A percentile compares a stretch with the other conserved stretches of the same genome.
phyloP scores from a whole-genome alignment of 2,797 vertebrate species.

The Fringilla coelebs region DNA sequence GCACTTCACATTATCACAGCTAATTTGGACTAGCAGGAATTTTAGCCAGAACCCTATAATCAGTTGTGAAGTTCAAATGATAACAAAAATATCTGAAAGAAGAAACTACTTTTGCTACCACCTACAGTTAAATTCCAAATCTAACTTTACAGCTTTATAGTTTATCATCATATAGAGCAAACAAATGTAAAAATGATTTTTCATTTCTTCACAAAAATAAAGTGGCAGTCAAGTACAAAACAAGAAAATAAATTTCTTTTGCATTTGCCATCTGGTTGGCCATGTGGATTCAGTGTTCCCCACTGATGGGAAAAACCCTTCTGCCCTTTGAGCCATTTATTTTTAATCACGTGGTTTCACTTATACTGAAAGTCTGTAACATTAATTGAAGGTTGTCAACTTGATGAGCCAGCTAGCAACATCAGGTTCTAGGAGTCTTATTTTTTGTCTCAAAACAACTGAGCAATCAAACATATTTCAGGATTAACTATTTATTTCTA shows the following conservation, averaged over 20 bases:
- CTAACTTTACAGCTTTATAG: background rate
- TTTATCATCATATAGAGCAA: background rate
- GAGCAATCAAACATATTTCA: background rate
- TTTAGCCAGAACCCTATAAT: conserved; percentile 60
- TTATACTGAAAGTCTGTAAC: background rate
- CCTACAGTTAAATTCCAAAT: conserved; percentile 52
- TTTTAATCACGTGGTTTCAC: conserved; percentile 43
- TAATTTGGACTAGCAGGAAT: conserved; percentile 58
- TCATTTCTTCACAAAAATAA: background rate
- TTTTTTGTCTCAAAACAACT: background rate
- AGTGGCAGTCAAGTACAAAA: background rate
- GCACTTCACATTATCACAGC: background rate
- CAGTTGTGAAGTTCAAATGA: conserved; percentile 1
- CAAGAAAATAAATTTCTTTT: background rate
- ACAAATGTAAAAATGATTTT: background rate
- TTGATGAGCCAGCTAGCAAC: background rate
- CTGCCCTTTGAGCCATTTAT: conserved; percentile 25
- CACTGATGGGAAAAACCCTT: conserved; percentile 8
- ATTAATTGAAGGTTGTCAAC: conserved; percentile 23
- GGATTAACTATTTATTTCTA: background rate
- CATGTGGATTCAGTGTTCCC: background rate
- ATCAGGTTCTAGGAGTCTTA: background rate
- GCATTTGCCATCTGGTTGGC: background rate
- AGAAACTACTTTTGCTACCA: conserved; percentile 64
- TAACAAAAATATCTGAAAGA: background rate